Conservation (phyloP, 1,140 invertebrate species). For the Drosophila nasuta region DNA sequence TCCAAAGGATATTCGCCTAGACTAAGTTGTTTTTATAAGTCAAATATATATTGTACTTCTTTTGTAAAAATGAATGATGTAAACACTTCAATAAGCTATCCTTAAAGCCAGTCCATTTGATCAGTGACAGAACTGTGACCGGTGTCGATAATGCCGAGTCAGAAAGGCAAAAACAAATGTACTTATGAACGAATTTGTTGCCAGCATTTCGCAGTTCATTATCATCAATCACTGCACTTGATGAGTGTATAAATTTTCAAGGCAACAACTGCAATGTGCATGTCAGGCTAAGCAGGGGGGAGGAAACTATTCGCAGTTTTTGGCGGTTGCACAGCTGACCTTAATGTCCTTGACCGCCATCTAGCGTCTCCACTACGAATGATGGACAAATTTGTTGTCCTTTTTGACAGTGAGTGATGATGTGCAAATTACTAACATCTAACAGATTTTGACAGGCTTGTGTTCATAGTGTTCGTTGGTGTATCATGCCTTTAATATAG, state of each 20-base stretch:
- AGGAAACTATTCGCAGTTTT: neutral
- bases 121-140: neutral
- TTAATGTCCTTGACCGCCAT: conserved; percentile 37
- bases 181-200: neutral
- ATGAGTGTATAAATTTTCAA: conserved; percentile 27
- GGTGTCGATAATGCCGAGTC: neutral
- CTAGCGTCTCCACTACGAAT: neutral
- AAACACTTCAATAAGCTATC: too few relatives aligned
- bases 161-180: conserved; percentile 1
- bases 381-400: conserved; percentile 34
- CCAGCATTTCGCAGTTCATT: conserved; percentile 17
- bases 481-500: neutral
- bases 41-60: too few relatives aligned
- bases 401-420: conserved; percentile 44
- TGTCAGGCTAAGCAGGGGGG: neutral
- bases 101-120: neutral
- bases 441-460: neutral
- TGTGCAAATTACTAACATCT: conserved; percentile 20
- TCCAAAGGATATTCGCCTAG: too few relatives aligned
- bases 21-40: too few relatives aligned
- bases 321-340: conserved; percentile 26
- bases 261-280: conserved; percentile 30
- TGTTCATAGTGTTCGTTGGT: conserved; percentile 13
- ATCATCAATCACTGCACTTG: conserved; percentile 41
- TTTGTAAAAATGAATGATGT: too few relatives aligned